These are phyloP conservation scores for Drosophila tropicalis DNA, from an alignment of 1,140 invertebrate genomes.

Conservation along the genomic window DNA sequence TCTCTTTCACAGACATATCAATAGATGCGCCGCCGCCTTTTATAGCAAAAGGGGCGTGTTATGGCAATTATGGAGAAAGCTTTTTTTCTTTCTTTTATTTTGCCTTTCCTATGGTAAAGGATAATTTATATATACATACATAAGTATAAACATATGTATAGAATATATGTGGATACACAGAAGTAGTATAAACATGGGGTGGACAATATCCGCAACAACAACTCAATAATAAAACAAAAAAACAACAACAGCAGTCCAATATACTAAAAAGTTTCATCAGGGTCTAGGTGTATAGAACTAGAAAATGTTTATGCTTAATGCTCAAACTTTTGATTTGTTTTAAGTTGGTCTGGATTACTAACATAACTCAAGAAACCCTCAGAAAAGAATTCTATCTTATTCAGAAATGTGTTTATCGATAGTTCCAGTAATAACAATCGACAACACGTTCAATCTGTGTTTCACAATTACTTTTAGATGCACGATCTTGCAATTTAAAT, in stretches of 20 bases:
- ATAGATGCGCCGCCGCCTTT: constrained; percentile 11
- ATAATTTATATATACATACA: constrained; percentile 13
- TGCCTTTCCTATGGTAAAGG: constrained; percentile 7
- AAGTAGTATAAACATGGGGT: neutral
- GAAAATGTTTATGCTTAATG: no score
- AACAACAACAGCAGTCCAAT: neutral
- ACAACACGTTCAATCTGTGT: no score
- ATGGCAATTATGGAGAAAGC: constrained; percentile 23
- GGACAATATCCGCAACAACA: constrained; percentile 1
- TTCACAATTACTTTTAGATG: no score
- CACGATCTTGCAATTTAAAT: no score
- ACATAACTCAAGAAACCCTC: no score
- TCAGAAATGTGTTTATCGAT: no score
- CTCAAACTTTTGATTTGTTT: no score
- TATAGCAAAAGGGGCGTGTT: constrained; percentile 6
- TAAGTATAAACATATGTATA: constrained; percentile 5
- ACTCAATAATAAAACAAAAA: neutral
- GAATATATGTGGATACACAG: neutral
- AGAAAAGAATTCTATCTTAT: no score
- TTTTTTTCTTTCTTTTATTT: constrained; percentile 4
- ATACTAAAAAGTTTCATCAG: neutral
- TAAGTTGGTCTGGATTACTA: no score
- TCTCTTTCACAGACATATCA: constrained; percentile 23
- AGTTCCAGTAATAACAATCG: no score
- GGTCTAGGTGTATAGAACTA: no score